Percentiles rank a stretch among this genome's conserved stretches.
These are phyloP conservation scores for Oryzias javanicus DNA, from an alignment of 2,113 vertebrate species.

Conservation along the genomic window DNA sequence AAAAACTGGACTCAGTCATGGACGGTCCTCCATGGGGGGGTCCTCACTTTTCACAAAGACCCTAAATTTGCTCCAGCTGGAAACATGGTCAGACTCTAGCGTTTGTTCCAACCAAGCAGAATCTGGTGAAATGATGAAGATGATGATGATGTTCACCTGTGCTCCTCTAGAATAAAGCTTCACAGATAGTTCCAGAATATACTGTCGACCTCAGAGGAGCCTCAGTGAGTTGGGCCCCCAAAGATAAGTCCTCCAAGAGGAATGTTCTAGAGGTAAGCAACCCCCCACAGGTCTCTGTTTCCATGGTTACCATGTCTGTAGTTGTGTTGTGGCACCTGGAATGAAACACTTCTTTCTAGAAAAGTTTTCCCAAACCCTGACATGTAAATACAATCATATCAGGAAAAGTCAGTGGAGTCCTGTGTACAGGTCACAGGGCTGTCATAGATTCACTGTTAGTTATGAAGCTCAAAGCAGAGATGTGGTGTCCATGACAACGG, in stretches of 20 bases:
- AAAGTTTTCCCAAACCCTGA: no score
- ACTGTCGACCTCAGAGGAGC: slow-evolving; percentile 86
- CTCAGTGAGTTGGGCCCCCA: slow-evolving; percentile 79
- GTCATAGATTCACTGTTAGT: no score
- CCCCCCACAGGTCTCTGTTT: not conserved
- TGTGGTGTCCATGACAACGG: no score
- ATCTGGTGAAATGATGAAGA: not conserved
- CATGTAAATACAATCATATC: no score
- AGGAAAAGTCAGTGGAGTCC: no score
- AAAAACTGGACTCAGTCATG: slow-evolving; percentile 72
- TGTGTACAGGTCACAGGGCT: no score
- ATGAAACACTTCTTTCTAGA: no score
- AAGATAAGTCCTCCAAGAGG: slow-evolving; percentile 95
- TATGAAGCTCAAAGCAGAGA: no score
- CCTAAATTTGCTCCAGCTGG: slow-evolving; percentile 49
- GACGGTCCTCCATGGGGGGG: slow-evolving; percentile 66
- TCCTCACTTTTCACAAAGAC: slow-evolving; percentile 69
- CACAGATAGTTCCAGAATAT: slow-evolving; percentile 85
- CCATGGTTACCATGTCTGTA: not conserved
- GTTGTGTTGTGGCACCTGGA: no score
- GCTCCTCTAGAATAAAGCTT: slow-evolving; percentile 78
- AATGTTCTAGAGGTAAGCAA: slow-evolving; percentile 86
- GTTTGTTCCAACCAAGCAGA: no score
- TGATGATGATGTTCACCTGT: not conserved
- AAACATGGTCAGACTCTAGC: slow-evolving; percentile 46